Evolutionary conservation across 2,113 vertebrate genomes (phyloP).

Genomic region (Damaliscus lunatus): DNA sequence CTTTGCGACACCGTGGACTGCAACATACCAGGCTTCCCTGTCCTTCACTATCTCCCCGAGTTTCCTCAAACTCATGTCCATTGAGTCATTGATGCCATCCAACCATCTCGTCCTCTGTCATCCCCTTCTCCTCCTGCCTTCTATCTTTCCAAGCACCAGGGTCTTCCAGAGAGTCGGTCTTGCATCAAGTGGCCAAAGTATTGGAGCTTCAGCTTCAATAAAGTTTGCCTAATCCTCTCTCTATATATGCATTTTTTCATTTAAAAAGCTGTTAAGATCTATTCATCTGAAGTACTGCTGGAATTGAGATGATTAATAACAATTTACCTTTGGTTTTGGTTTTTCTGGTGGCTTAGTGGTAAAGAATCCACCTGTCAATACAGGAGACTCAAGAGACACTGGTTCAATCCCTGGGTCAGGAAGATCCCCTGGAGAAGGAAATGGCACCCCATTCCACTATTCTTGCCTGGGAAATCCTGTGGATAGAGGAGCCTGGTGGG

Average conservation of each 20-base stretch:
- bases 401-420: neutral
- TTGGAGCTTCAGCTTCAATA: neutral
- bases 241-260: neutral
- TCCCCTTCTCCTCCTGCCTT: neutral
- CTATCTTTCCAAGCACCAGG: neutral
- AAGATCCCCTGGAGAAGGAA: neutral
- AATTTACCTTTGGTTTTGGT: neutral
- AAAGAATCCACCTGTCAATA: neutral
- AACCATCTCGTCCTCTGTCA: neutral
- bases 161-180: neutral
- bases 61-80: neutral
- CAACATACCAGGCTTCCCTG: neutral
- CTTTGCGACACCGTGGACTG: neutral
- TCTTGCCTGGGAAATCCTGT: neutral
- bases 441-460: neutral
- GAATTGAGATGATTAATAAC: neutral
- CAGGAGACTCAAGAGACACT: neutral
- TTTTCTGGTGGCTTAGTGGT: neutral
- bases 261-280: neutral
- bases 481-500: neutral
- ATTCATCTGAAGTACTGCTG: neutral
- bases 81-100: neutral
- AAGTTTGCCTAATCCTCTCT: neutral
- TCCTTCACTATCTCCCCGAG: neutral
- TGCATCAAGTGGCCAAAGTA: neutral